Conservation (phyloP, 1,140 invertebrate species). For the Drosophila triauraria region DNA sequence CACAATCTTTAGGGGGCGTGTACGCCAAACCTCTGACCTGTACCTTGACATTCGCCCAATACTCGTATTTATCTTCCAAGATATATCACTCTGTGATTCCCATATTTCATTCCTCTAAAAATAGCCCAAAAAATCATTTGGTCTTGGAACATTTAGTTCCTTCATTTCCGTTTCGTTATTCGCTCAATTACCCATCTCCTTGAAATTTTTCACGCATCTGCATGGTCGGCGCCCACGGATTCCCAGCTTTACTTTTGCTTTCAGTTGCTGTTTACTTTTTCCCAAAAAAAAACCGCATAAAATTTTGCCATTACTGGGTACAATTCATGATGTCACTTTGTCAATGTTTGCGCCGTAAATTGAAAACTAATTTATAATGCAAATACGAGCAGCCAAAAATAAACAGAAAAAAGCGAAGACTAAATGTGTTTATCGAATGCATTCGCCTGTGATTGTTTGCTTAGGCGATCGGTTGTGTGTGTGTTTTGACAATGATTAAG, state of each 20-base stretch:
- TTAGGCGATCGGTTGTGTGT: slow-evolving; percentile 20
- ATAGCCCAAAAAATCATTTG: slow-evolving; percentile 28
- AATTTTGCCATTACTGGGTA: slow-evolving; percentile 13
- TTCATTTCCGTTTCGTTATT: slow-evolving; percentile 48
- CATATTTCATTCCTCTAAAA: slow-evolving; percentile 15
- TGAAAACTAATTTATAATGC: slow-evolving; percentile 73
- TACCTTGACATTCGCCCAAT: slow-evolving; percentile 52
- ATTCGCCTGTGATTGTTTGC: slow-evolving; percentile 40
- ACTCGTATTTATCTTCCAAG: not conserved
- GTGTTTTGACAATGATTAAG: slow-evolving; percentile 51
- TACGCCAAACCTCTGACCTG: slow-evolving; percentile 16
- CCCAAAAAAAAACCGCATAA: slow-evolving; percentile 28
- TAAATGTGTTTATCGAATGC: slow-evolving; percentile 57
- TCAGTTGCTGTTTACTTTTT: slow-evolving; percentile 19
- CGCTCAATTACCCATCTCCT: slow-evolving; percentile 37
- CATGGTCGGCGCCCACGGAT: slow-evolving; percentile 25
- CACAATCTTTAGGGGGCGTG: slow-evolving; percentile 36
- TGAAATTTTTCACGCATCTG: slow-evolving; percentile 40
- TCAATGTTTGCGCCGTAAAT: slow-evolving; percentile 73
- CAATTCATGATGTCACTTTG: slow-evolving; percentile 66
- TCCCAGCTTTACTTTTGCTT: slow-evolving; percentile 20
- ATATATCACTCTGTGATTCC: not conserved
- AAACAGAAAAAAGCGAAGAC: slow-evolving; percentile 21
- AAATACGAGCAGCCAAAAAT: slow-evolving; percentile 51
- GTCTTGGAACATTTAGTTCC: slow-evolving; percentile 48